Evolutionary conservation across 2,888 invertebrate genomes (phyloP).

Genomic region (Penaeus monodon): DNA sequence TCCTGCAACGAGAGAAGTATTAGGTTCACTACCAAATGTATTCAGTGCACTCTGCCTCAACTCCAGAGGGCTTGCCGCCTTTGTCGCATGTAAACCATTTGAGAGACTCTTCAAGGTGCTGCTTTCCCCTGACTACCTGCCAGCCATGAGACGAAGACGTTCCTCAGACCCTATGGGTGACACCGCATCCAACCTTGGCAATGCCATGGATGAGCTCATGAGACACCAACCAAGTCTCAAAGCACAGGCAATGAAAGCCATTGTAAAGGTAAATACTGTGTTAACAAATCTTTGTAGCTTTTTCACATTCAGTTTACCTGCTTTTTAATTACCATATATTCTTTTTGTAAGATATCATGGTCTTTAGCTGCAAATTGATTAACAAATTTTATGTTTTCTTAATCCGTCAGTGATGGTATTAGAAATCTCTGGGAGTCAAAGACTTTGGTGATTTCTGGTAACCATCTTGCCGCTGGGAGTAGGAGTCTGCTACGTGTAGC

Average conservation of each 20-base stretch:
- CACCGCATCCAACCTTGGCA: slow-evolving; percentile 86
- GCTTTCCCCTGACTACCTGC: slow-evolving; percentile 84
- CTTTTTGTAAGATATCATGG: no score
- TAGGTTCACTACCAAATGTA: slow-evolving; percentile 88
- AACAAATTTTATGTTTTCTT: no score
- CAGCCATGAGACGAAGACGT: slow-evolving; percentile 85
- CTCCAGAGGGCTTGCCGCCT: slow-evolving; percentile 82
- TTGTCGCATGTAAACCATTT: slow-evolving; percentile 84
- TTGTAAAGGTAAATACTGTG: slow-evolving; percentile 76
- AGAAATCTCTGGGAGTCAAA: no score
- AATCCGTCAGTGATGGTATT: no score
- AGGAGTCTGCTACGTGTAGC: no score
- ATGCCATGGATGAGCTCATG: slow-evolving; percentile 91
- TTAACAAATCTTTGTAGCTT: background rate
- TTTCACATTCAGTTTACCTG: no score
- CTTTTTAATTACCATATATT: no score
- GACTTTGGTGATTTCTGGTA: no score
- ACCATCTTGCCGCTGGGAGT: no score
- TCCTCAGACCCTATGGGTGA: slow-evolving; percentile 84
- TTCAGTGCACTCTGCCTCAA: slow-evolving; percentile 89
- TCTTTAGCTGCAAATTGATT: no score
- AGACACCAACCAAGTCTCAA: slow-evolving; percentile 87
- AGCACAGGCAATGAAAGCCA: slow-evolving; percentile 82
- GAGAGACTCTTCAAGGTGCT: slow-evolving; percentile 81
- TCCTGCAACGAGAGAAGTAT: slow-evolving; percentile 72